Conservation (phyloP, 2,888 invertebrate genomes). For the Perizoma flavofasciatum region DNA sequence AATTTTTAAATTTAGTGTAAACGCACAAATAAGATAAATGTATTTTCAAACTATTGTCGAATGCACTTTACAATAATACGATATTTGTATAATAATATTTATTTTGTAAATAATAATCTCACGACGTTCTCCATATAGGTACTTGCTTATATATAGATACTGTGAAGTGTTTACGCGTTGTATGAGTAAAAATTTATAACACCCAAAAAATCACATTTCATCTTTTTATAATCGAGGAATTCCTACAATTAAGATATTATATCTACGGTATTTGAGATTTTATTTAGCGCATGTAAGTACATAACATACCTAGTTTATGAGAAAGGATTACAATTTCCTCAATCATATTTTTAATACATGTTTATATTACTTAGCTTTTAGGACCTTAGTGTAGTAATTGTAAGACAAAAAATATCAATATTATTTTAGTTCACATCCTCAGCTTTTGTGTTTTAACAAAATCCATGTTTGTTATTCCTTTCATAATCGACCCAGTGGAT, state of each 20-base stretch:
- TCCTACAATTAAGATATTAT: constrained; percentile 35
- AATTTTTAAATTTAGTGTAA: neutral
- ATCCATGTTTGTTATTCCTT: constrained; percentile 4
- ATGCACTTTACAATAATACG: constrained; percentile 32
- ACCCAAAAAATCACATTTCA: constrained; percentile 7
- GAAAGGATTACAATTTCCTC: neutral
- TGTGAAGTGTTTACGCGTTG: neutral
- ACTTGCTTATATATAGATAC: too few relatives aligned
- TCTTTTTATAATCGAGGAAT: constrained; percentile 4
- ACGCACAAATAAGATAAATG: constrained; percentile 10
- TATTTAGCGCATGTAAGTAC: constrained; percentile 31
- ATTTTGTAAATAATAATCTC: constrained; percentile 16
- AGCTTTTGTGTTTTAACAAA: constrained; percentile 21
- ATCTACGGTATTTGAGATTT: constrained; percentile 50
- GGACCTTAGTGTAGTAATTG: neutral
- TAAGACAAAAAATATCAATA: constrained; percentile 9
- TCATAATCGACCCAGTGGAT: neutral
- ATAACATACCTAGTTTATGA: constrained; percentile 14
- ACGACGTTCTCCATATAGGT: constrained; percentile 27
- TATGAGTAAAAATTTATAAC: neutral
- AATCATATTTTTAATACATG: too few relatives aligned
- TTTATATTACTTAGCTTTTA: neutral
- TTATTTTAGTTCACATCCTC: neutral
- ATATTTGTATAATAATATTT: constrained; percentile 18
- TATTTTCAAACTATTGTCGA: constrained; percentile 7